Conservation (phyloP, 2,888 invertebrate genomes). For the Tachina fera region DNA sequence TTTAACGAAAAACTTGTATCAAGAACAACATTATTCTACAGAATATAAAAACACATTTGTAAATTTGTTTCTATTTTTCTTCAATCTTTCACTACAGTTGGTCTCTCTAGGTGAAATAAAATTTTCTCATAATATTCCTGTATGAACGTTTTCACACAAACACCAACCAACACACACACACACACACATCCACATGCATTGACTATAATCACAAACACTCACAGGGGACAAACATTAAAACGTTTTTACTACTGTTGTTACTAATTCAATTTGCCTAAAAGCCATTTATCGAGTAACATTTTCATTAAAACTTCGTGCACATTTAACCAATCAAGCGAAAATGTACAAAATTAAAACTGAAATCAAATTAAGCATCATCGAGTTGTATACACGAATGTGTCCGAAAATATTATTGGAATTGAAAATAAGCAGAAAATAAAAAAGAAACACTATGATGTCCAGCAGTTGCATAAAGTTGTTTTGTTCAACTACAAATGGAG, state of each 20-base stretch:
- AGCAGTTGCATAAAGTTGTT: conserved; percentile 31
- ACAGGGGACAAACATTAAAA: conserved; percentile 65
- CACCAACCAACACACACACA: background rate
- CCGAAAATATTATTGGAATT: conserved; percentile 37
- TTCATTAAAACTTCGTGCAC: conserved; percentile 72
- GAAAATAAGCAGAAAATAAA: conserved; percentile 33
- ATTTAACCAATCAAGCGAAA: conserved; percentile 72
- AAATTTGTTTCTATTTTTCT: background rate
- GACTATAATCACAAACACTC: conserved; percentile 31
- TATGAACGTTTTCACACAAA: conserved; percentile 5
- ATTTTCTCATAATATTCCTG: conserved; percentile 40
- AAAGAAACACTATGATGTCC: conserved; percentile 23
- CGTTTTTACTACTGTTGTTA: conserved; percentile 69
- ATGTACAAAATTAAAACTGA: conserved; percentile 71
- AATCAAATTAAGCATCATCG: conserved; percentile 70
- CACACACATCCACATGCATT: background rate
- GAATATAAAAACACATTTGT: too few relatives aligned
- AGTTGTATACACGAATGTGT: conserved; percentile 44
- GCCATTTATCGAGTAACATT: conserved; percentile 71
- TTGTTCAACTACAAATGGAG: conserved; percentile 32
- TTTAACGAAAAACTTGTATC: background rate
- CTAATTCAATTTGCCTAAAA: conserved; percentile 72
- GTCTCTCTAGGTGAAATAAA: conserved; percentile 24
- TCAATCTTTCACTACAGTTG: conserved; percentile 10
- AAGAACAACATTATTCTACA: too few relatives aligned